Evolutionary conservation across 2,797 vertebrate genomes (phyloP).

Genomic region (Karalla daura): DNA sequence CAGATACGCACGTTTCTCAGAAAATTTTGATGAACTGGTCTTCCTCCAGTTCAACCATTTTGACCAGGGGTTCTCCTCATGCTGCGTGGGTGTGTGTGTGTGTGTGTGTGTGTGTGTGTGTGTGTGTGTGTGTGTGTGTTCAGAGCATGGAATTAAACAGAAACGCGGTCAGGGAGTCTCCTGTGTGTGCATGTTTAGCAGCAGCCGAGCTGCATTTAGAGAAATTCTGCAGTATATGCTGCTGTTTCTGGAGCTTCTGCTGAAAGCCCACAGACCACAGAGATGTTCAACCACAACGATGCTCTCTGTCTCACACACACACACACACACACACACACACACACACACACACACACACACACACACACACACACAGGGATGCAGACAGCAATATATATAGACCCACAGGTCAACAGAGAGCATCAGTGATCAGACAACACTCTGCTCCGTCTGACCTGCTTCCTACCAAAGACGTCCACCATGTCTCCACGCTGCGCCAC

Average conservation of each 20-base stretch:
- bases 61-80: slow-evolving; percentile 52
- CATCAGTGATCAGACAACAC: slow-evolving; percentile 22
- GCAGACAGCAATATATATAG: slow-evolving; percentile 54
- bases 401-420: slow-evolving; percentile 53
- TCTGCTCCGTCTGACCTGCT: not conserved
- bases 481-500: slow-evolving; percentile 42
- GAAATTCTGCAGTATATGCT: slow-evolving; percentile 64
- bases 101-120: not conserved
- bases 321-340: slow-evolving; percentile 17
- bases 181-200: slow-evolving; percentile 53
- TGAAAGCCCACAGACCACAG: slow-evolving; percentile 78
- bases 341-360: slow-evolving; percentile 1
- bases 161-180: slow-evolving; percentile 72
- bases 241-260: slow-evolving; percentile 55
- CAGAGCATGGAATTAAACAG: slow-evolving; percentile 30
- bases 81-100: not conserved
- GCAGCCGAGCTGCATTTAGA: slow-evolving; percentile 59
- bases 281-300: slow-evolving; percentile 23
- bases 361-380: slow-evolving; percentile 10
- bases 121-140: not conserved
- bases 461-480: not conserved
- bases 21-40: slow-evolving; percentile 11
- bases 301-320: slow-evolving; percentile 7
- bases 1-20: not conserved
- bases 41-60: slow-evolving; percentile 41